Base-by-base conservation (phyloP, 2,797 vertebrate species). In the Passerculus sandwichensis region DNA sequence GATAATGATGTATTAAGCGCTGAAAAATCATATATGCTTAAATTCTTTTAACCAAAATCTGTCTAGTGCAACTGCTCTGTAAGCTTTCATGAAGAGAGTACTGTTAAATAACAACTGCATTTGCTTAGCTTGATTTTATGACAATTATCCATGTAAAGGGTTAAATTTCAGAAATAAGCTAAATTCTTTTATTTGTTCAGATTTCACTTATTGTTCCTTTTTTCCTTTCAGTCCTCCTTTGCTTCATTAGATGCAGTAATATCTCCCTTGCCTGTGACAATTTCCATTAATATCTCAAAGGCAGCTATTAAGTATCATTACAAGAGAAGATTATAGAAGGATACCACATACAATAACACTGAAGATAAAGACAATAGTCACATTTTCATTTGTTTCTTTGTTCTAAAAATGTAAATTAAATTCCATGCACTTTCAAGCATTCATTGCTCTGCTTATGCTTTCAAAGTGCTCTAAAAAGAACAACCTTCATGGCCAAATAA, bases 271-370 rank as follows among this genome's bases (percentile, higher is more conserved):
- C 91, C 97, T 98, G 97, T 97, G 97, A 97, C 97, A 98, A 98
- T 98, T 98, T 98, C 98, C 98, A 98, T 98, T 98, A 98, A 98
- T 98, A 98, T 96, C 97, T 98, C 97, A 65, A 97, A 97, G 93
- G 94, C 96, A 98, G 98, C 97, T 98, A 98, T 98, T 98, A 98
- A 98, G 97, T 96, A 97, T 98, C 97, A 98, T 98, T 98, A 98
- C 96, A 93, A 96, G 96, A 91, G 96, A 96, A 97, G 97, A 98
- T 97, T 98, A 96, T 91, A 95, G 97, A 97, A 97, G 95, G 96
- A 97, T 94, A 96, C 96, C 76, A 97, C 84, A 73, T 95, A 96
- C 79, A 96, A 95, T 97, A 97, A 97, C 91, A 72, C 51, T 78
- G 92, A 91, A 89, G 94, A 94, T 94, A 97, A 98, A 98, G 98